A percentile compares a stretch with the other conserved stretches of the same genome.
Evolutionary conservation across 2,797 vertebrate genomes (phyloP).

Genomic region (Melanotaenia pygmaea): DNA sequence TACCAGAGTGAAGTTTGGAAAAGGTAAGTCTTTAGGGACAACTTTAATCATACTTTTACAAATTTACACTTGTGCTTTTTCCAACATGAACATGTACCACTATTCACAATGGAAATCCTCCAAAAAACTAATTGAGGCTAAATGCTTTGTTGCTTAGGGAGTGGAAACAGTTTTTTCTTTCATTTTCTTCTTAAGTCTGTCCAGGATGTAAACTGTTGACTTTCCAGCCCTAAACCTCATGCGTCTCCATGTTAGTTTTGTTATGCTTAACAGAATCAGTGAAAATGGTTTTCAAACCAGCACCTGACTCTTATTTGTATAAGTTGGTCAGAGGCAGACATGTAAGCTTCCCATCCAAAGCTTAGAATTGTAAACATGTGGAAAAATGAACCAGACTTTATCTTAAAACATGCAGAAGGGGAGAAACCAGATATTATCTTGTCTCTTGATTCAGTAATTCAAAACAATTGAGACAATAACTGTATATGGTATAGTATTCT

Average conservation of each 20-base stretch:
- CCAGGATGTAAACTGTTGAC: conserved; percentile 31
- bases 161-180: conserved; percentile 25
- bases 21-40: conserved; percentile 2
- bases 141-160: conserved; percentile 20
- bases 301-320: neutral
- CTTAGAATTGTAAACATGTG: neutral
- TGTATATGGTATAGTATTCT: conserved; percentile 16
- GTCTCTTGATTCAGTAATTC: neutral
- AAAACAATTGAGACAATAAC: conserved; percentile 1
- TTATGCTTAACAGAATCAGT: neutral
- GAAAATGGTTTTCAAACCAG: neutral
- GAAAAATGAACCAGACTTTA: conserved; percentile 6
- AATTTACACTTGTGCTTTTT: conserved; percentile 10
- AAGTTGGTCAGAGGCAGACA: neutral
- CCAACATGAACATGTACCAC: conserved; percentile 24
- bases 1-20: neutral
- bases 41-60: neutral
- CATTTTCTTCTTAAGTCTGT: conserved; percentile 24
- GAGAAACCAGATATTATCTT: neutral
- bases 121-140: conserved; percentile 18
- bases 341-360: neutral
- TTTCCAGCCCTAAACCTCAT: conserved; percentile 25
- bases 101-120: conserved; percentile 19
- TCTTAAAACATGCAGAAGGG: conserved; percentile 8
- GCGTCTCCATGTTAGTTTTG: conserved; percentile 27